Evolutionary conservation across 2,888 invertebrate species (phyloP), one percentile per base, ranked within the genome.

Genomic region (Pristionchus entomophagus): DNA sequence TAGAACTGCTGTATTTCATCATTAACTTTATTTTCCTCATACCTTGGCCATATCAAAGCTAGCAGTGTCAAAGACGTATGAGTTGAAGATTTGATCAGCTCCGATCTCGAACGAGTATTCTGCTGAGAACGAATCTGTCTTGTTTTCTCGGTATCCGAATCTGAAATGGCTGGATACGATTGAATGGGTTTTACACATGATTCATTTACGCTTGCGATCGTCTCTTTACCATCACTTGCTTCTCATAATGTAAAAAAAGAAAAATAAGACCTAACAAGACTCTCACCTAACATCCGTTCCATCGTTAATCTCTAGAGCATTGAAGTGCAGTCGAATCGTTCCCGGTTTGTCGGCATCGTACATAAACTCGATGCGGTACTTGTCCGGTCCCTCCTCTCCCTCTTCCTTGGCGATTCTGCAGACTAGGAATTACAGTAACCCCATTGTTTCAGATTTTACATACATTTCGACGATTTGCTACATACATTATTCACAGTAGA

Each of bases 271-370:
- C n/a, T n/a, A 77, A 45, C 32, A 5, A 32, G 22, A 26, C 35
- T 29, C 89, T 87, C 87, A 90, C 90, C 88, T 86, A 17, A 90
- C 62, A 69, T 87, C 87, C 41, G 88, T 88, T 80, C 91, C 89
- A n/a, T 89, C 89, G 96, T 96, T 85, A 95, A 95, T 97, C 94
- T 99, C 99, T 1, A 96, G 96, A 93, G 98, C 97, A 94, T 98
- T 97, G 94, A 98, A 98, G 94, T 97, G 97, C 89, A 99, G 96
- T 51, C 97, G 98, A 88, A 99, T 97, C 35, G 97, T 96, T 95
- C 97, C 98, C 92, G 96, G 95, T 6, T 97, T 97, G 94, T 99
- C 99, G 93, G 97, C 96, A 94, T 99, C 99, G 95, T 99, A 98
- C 1, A 96, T 96, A 94, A 99, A 99, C 94, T 99, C 98, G 92